Base-by-base conservation (phyloP, 2,888 invertebrate species). In the Drosophila nr. fundita region DNA sequence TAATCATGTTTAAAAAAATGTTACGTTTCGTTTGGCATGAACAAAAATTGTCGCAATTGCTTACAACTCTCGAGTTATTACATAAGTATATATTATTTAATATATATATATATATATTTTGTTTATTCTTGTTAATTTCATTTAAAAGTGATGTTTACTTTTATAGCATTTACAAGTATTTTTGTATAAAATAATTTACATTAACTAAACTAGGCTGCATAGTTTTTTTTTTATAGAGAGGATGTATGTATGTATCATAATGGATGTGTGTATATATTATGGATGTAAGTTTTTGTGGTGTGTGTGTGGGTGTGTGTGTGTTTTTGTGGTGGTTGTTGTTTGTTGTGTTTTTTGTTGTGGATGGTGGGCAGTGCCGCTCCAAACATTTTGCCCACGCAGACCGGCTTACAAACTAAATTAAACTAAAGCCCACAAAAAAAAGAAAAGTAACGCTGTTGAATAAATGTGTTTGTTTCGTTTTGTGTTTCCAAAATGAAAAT, bases 101-200 rank as follows among this genome's bases (percentile, higher is more conserved):
- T 68, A 52, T 63, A 59, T 73, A 59, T 76, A 21, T 59, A 15
- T 72, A 30, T 50, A 48, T 52, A 1, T 55, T 34, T 40, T 48
- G 45, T 48, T 61, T 63, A 21, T 61, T 63, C 38, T 65, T 67
- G 63, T 73, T 59, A 52, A 70, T 75, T 68, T 72, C 59, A 65
- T 85, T 85, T 69, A 80, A 75, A 87, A 80, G 76, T 84, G 83
- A 76, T 73, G 81, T 82, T 78, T 75, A 71, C 73, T 80, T 73
- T 73, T 73, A 70, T 68, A 79, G 68, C 73, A 80, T 88, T 88
- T 86, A 82, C 82, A 82, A 68, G 18, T 68, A 68, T 36, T 60
- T 71, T 86, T 75, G 80, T 88, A 86, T 88, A 78, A 86, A 86
- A 86, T 88, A 86, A 86, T 86, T 86, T 88, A 86, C 85, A 86